Base-by-base conservation (phyloP, 1,140 invertebrate genomes). In the Dinoponera quadriceps region DNA sequence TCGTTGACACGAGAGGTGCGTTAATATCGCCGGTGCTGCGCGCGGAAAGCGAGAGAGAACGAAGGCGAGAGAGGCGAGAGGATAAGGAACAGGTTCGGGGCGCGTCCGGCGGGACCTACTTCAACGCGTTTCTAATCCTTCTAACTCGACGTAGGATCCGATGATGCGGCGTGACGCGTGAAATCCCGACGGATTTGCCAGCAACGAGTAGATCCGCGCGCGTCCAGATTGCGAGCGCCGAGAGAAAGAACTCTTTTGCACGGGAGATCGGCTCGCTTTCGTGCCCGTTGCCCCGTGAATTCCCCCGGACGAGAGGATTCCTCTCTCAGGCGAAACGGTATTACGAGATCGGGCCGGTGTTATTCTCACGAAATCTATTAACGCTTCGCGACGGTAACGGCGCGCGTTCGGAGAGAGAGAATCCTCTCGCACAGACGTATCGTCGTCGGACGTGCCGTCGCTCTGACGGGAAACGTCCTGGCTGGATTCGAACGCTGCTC, bases 101-200 rank as follows among this genome's bases (percentile, higher is more conserved):
- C 66, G 77, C 65, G 77, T 82, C n/a, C 80, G 38, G 55, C 83
- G 63, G 60, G 60, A 78, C 83, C 88, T 89, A 88, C 82, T 80
- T 88, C 86, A 84, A 86, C 85, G 86, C 85, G 81, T 85, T n/a
- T 86, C 82, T 91, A 91, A 91, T 91, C 85, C 88, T 84, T 90
- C 84, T 90, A 90, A 90, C 88, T 86, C 88, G 88, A 92, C 72
- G 82, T 75, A 82, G 89, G 86, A 91, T 89, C 87, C 82, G 74
- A 82, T 92, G 85, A 92, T 92, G 90, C 90, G 87, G 90, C 87
- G 82, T 90, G 91, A 92, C 90, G 91, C 91, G 91, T 92, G 85
- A 92, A 92, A 92, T 92, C 91, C 91, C 85, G 66, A 83, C 82
- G 88, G 88, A 83, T 85, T 80, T 83, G 57, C 83, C 54, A 62